phyloP scores from a whole-genome alignment of 2,797 vertebrate species.

The Dermochelys coriacea region DNA sequence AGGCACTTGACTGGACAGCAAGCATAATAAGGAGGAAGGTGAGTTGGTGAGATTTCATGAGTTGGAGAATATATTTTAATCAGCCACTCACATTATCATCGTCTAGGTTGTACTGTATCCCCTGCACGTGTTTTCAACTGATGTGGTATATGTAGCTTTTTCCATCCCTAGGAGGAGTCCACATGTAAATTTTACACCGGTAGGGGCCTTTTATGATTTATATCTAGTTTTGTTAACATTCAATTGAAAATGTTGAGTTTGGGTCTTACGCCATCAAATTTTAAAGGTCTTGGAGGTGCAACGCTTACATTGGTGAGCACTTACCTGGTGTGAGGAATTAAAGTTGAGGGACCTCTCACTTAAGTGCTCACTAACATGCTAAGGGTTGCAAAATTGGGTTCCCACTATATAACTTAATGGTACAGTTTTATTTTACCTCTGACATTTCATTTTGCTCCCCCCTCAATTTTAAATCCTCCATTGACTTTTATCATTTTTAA shows the following conservation, averaged over 20 bases:
- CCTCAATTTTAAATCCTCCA: neutral
- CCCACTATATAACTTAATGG: neutral
- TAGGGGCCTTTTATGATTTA: neutral
- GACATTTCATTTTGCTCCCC: neutral
- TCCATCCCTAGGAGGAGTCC: neutral
- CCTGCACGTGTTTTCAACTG: neutral
- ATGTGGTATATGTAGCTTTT: neutral
- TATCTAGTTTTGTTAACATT: neutral
- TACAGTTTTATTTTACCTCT: neutral
- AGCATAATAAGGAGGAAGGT: neutral
- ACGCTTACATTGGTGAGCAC: neutral
- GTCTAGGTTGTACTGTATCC: neutral
- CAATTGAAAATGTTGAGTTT: neutral
- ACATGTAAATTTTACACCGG: neutral
- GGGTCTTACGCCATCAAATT: neutral
- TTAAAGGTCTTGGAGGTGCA: neutral
- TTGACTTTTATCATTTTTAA: conserved; percentile 11
- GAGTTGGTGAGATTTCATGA: neutral
- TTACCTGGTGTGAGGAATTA: neutral
- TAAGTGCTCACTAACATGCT: neutral
- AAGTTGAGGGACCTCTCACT: neutral
- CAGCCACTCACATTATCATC: neutral
- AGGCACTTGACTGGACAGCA: neutral
- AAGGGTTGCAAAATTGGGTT: neutral
- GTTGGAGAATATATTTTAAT: neutral